Conservation (phyloP, 2,888 invertebrate species). For the Nomada lathburiana region DNA sequence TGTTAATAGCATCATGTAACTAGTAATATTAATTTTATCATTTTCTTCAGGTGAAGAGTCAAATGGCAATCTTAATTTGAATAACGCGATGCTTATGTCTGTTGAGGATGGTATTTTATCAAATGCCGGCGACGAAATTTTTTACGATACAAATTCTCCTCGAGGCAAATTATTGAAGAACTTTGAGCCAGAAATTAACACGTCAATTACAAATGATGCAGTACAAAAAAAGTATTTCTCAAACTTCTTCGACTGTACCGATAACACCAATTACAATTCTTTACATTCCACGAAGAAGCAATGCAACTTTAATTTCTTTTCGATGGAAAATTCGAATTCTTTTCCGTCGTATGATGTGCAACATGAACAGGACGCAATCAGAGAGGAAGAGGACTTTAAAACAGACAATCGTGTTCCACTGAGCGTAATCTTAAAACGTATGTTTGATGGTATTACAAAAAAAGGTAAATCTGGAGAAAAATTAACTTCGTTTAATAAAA, state of each 20-base stretch:
- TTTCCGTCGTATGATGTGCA: neutral
- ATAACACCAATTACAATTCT: neutral
- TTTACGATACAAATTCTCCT: too few species aligned
- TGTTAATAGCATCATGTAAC: too few species aligned
- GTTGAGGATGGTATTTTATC: too few species aligned
- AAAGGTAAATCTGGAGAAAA: neutral
- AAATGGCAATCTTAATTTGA: too few species aligned
- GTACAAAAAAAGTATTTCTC: neutral
- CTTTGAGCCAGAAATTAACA: neutral
- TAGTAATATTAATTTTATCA: neutral
- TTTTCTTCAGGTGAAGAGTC: neutral
- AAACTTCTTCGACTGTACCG: neutral
- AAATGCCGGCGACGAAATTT: too few species aligned
- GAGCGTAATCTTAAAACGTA: neutral
- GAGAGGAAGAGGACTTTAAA: neutral
- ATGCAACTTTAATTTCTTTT: too few species aligned
- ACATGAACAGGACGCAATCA: neutral
- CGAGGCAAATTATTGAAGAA: too few species aligned
- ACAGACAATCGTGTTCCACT: neutral
- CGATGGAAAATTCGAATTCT: neutral
- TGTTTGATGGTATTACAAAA: slow-evolving; percentile 14
- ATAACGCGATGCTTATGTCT: too few species aligned
- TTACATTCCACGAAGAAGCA: neutral
- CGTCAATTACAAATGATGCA: neutral
- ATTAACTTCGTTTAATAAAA: neutral